These are phyloP conservation scores for Drosophila crucigera DNA, from an alignment of 2,888 invertebrate genomes.

Conservation along the genomic window DNA sequence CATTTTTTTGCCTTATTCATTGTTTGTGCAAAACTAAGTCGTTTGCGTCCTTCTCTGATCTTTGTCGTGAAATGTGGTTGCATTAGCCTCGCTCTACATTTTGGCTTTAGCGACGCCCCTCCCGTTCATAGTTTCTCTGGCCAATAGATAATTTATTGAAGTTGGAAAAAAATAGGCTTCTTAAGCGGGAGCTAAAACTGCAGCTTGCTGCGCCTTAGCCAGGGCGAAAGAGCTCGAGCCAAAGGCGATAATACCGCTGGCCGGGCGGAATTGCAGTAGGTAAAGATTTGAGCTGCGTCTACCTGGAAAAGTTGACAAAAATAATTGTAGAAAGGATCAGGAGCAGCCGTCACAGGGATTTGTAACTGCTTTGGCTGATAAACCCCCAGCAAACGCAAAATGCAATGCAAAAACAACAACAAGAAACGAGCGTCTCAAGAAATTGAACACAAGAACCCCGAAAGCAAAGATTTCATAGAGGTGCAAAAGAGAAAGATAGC, in stretches of 20 bases:
- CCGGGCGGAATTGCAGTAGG: slow-evolving; percentile 56
- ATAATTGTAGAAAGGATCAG: slow-evolving; percentile 76
- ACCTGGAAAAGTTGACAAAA: slow-evolving; percentile 76
- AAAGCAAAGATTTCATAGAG: neutral
- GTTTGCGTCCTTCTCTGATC: neutral
- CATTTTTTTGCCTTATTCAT: neutral
- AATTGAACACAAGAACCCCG: slow-evolving; percentile 15
- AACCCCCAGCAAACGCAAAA: slow-evolving; percentile 46
- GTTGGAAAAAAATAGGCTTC: slow-evolving; percentile 9
- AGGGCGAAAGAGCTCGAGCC: slow-evolving; percentile 53
- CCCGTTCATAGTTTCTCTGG: slow-evolving; percentile 8
- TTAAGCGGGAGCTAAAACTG: slow-evolving; percentile 31
- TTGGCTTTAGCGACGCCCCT: slow-evolving; percentile 61
- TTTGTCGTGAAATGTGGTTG: slow-evolving; percentile 18
- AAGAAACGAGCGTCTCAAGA: slow-evolving; percentile 52
- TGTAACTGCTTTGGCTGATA: slow-evolving; percentile 55
- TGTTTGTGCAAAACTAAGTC: neutral
- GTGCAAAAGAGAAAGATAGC: slow-evolving; percentile 4
- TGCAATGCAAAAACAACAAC: slow-evolving; percentile 63
- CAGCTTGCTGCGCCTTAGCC: slow-evolving; percentile 37
- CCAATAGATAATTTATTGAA: slow-evolving; percentile 59
- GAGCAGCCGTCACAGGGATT: slow-evolving; percentile 54
- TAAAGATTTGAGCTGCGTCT: slow-evolving; percentile 57
- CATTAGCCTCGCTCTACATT: slow-evolving; percentile 63
- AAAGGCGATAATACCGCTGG: slow-evolving; percentile 38